These are phyloP conservation scores for Tetranychus piercei DNA, from an alignment of 2,888 invertebrate species.

Conservation along the genomic window DNA sequence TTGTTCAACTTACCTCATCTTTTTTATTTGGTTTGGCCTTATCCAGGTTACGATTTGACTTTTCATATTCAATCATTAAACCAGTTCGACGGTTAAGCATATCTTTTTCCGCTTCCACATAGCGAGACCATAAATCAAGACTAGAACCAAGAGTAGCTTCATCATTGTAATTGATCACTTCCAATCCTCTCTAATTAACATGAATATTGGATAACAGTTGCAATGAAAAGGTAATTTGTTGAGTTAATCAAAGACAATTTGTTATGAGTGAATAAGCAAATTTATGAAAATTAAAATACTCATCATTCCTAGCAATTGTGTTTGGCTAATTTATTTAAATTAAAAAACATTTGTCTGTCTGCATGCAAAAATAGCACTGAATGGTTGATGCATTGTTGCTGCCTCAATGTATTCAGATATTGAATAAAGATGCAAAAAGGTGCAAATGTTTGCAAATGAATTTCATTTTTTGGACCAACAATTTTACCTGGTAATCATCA, in stretches of 20 bases:
- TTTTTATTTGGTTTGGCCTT: constrained; percentile 34
- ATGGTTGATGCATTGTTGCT: too few species aligned
- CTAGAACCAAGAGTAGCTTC: constrained; percentile 33
- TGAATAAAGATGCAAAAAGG: background rate
- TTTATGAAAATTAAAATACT: background rate
- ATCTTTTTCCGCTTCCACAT: constrained; percentile 33
- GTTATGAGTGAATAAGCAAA: background rate
- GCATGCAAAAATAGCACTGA: background rate
- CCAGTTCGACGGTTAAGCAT: constrained; percentile 34
- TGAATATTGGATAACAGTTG: background rate
- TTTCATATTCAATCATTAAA: constrained; percentile 34
- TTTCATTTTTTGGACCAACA: too few species aligned
- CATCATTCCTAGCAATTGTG: background rate
- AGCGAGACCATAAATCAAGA: constrained; percentile 31
- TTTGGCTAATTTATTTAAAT: background rate
- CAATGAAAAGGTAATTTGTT: too few species aligned
- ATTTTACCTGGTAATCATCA: constrained; percentile 27
- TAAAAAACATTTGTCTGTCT: background rate
- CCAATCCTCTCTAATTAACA: constrained; percentile 31
- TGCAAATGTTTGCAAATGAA: background rate
- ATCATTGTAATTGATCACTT: constrained; percentile 31
- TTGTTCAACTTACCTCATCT: constrained; percentile 30
- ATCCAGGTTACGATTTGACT: constrained; percentile 33
- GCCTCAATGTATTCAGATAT: background rate
- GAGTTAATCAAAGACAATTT: background rate